These are phyloP conservation scores for Hybognathus amarus DNA, from an alignment of 2,797 vertebrate genomes.

Conservation along the genomic window DNA sequence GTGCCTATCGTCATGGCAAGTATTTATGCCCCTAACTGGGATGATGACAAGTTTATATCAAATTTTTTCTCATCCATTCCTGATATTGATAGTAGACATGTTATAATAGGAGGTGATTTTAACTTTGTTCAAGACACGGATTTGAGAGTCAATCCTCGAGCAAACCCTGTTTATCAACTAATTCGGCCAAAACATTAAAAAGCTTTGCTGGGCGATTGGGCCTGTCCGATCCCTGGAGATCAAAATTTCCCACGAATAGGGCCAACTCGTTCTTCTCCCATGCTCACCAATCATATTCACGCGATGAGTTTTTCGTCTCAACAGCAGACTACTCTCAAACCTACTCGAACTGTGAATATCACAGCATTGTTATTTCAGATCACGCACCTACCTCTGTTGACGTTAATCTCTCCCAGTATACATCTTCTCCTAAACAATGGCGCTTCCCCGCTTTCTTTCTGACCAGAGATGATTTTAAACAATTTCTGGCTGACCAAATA, in stretches of 20 bases:
- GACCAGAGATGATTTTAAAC: background rate
- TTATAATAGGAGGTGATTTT: background rate
- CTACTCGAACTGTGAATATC: no score
- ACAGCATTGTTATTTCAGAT: no score
- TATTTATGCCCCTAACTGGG: background rate
- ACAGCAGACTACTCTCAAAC: no score
- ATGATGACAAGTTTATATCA: background rate
- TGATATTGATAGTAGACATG: background rate
- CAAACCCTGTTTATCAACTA: background rate
- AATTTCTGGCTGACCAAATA: background rate
- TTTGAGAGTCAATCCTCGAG: no score
- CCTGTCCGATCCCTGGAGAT: background rate
- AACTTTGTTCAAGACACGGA: background rate
- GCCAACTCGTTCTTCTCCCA: no score
- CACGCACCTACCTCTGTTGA: no score
- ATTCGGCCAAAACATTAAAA: background rate
- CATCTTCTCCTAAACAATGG: no score
- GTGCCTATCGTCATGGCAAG: background rate
- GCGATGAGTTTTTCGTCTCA: no score
- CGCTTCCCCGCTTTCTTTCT: no score
- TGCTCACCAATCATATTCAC: no score
- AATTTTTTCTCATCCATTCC: background rate
- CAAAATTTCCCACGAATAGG: background rate
- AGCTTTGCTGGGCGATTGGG: background rate
- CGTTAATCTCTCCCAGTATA: no score